phyloP scores from a whole-genome alignment of 35 echinoderm and acorn worm genomes.

The Ptychodera flava region DNA sequence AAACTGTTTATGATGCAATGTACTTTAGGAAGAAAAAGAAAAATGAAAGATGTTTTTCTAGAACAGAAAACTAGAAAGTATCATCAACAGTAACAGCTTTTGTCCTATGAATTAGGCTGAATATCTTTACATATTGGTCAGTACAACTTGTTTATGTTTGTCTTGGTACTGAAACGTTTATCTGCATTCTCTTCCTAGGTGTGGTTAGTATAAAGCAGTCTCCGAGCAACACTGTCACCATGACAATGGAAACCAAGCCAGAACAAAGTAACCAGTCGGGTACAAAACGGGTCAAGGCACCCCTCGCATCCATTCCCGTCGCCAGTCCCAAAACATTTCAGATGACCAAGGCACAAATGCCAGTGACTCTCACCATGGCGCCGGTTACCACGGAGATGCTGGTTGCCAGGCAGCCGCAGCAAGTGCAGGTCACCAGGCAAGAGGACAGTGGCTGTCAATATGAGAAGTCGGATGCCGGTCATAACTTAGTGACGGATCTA shows the following conservation, averaged over 20 bases:
- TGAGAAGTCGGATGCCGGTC: background rate
- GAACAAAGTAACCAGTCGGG: background rate
- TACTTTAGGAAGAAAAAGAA: too few species aligned
- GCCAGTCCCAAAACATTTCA: background rate
- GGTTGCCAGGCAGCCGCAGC: background rate
- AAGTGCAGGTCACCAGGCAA: background rate
- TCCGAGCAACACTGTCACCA: background rate
- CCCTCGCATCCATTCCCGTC: conserved; percentile 59
- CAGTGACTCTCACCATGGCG: background rate
- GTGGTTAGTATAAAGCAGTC: background rate
- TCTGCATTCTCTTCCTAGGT: background rate
- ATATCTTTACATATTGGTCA: too few species aligned
- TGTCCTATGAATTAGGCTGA: too few species aligned
- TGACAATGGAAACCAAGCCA: background rate
- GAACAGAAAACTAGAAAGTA: too few species aligned
- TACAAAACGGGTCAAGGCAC: conserved; percentile 49
- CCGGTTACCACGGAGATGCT: background rate
- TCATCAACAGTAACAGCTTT: too few species aligned
- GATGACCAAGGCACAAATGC: background rate
- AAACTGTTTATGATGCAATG: too few species aligned
- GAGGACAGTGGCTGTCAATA: background rate
- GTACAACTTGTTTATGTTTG: too few species aligned
- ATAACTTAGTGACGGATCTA: background rate
- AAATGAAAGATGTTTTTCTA: too few species aligned
- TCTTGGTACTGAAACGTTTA: too few species aligned